Percentiles rank a stretch among this genome's conserved stretches.
phyloP scores from a whole-genome alignment of 2,797 vertebrate species.

The Carapus acus region DNA sequence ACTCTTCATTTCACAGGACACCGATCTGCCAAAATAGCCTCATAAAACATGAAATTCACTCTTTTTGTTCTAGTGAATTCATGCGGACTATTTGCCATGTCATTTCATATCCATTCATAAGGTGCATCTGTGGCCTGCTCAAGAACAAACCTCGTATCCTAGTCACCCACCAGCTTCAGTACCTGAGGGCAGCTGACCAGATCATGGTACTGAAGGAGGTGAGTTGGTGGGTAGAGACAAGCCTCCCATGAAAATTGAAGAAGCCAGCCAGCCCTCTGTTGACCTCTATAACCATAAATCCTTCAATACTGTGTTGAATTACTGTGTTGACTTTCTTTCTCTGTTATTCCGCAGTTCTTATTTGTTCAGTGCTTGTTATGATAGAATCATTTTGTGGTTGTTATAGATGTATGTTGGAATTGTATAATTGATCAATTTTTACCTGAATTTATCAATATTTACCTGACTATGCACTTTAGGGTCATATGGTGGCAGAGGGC shows the following conservation, averaged over 20 bases:
- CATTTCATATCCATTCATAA: constrained; percentile 35
- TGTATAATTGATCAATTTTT: too few relatives aligned
- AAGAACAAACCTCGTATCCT: constrained; percentile 82
- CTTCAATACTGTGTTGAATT: too few relatives aligned
- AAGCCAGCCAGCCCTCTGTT: too few relatives aligned
- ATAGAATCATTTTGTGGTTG: too few relatives aligned
- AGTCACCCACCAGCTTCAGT: constrained; percentile 91
- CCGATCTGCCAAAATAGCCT: background rate
- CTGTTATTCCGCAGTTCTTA: too few relatives aligned
- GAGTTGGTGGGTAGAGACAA: background rate
- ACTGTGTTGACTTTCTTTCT: too few relatives aligned
- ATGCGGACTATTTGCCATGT: background rate
- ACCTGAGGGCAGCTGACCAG: constrained; percentile 80
- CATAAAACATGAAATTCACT: too few relatives aligned
- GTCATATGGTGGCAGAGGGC: constrained; percentile 84
- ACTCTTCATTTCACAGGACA: constrained; percentile 22
- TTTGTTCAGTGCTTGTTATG: too few relatives aligned
- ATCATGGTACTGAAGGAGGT: constrained; percentile 87
- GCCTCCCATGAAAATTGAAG: too few relatives aligned
- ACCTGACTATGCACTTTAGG: constrained; percentile 64
- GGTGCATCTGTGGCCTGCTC: constrained; percentile 85
- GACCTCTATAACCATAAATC: too few relatives aligned
- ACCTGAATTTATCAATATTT: background rate
- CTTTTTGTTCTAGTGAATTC: background rate
- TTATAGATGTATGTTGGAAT: background rate